Evolutionary conservation across 2,797 vertebrate genomes (phyloP), one percentile per base, ranked within the genome.

Genomic region (Pogoniulus pusillus): DNA sequence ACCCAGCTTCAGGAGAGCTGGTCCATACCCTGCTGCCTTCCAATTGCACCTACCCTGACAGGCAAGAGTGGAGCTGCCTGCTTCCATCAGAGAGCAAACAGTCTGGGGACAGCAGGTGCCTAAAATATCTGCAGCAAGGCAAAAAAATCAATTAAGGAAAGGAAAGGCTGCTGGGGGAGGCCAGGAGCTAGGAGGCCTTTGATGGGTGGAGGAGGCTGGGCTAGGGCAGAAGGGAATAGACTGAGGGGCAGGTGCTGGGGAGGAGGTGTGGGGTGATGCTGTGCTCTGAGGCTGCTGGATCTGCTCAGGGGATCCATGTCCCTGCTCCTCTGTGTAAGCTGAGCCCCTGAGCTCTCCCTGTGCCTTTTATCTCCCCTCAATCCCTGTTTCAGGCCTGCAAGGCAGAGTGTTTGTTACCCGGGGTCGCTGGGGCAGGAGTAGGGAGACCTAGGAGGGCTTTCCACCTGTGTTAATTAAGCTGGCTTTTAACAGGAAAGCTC

Each of bases 391-490:
- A 47, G 78, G 34, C 59, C 82, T 65, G 64, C 10, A 24, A 78
- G 35, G 49, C 12, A 29, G 54, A 0, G 0, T 41, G 34, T 72
- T 83, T 45, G 41, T 53, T 78, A 24, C 18, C 41, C 16, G 35
- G 59, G 35, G 37, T 60, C 5, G 51, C 66, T 45, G 63, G 10
- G 3, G 20, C 47, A 74, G 43, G 60, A 82, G 37, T 2, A 43
- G 27, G 47, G 60, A 76, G 34, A 65, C 37, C 39, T 53, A 5
- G 16, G 45, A 59, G 43, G 43, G 10, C 75, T 68, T 71, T 66
- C 69, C 10, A 84, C 71, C 53, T 32, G 2, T 22, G 59, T 93
- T 90, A 90, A 96, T 90, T 82, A 90, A 93, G 41, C 43, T 79
- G 58, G 0, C 12, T 88, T 81, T 71, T 58, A 34, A 30, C 39